Conservation (phyloP, 1,140 invertebrate genomes). For the Ceratitis capitata region DNA sequence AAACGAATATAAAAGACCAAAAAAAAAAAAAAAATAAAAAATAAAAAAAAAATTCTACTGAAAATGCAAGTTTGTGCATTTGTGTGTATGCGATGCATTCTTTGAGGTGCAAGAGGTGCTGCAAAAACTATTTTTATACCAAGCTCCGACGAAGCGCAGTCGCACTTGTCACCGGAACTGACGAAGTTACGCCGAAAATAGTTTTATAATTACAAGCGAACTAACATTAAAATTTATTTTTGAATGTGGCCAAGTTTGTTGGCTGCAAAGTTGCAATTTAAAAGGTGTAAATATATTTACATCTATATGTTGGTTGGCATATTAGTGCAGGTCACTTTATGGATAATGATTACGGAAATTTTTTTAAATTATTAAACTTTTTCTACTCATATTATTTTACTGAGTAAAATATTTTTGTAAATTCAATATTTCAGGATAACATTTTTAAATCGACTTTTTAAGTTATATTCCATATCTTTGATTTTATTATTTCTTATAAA, state of each 20-base stretch:
- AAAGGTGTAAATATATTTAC: too few relatives aligned
- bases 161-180: constrained; percentile 20
- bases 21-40: background rate
- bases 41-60: background rate
- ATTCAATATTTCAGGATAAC: too few relatives aligned
- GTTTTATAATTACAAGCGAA: constrained; percentile 29
- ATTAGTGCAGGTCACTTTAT: too few relatives aligned
- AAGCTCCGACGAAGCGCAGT: background rate
- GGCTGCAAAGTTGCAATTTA: background rate
- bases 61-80: background rate
- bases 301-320: too few relatives aligned
- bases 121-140: background rate
- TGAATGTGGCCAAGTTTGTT: constrained; percentile 14
- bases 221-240: constrained; percentile 33
- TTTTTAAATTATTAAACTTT: too few relatives aligned
- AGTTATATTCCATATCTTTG: too few relatives aligned
- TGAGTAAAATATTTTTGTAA: too few relatives aligned
- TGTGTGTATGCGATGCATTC: background rate
- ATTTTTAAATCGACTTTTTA: too few relatives aligned
- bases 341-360: too few relatives aligned
- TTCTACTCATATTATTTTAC: too few relatives aligned
- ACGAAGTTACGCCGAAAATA: constrained; percentile 33
- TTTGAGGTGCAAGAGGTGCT: background rate
- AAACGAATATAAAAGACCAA: background rate
- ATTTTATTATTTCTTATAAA: too few relatives aligned